Percentiles rank a stretch among this genome's conserved stretches.
These are phyloP conservation scores for Carposina sasakii DNA, from an alignment of 1,140 invertebrate species.

Conservation along the genomic window DNA sequence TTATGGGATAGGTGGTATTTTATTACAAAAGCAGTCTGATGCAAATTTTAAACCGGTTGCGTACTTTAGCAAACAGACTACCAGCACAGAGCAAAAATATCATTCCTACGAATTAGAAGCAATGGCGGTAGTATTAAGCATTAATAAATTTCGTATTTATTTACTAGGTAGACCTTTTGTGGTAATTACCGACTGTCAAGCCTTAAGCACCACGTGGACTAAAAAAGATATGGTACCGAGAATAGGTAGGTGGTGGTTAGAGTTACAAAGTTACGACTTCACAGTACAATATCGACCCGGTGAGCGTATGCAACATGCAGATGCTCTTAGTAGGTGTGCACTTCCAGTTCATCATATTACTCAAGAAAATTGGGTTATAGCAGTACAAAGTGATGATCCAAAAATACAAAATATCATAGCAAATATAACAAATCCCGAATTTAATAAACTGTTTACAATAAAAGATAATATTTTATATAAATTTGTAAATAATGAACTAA, in stretches of 20 bases:
- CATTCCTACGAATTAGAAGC: not conserved
- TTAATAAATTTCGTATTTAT: not conserved
- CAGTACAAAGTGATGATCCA: not conserved
- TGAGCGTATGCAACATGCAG: not conserved
- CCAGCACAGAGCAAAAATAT: not conserved
- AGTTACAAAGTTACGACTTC: not conserved
- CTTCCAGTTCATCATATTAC: not conserved
- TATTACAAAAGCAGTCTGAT: not conserved
- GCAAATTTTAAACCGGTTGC: not conserved
- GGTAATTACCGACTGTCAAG: not conserved
- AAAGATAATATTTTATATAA: conserved; percentile 3
- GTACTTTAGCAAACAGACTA: not conserved
- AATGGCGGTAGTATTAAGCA: not conserved
- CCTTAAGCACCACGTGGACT: not conserved
- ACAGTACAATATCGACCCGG: not conserved
- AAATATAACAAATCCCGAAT: not conserved
- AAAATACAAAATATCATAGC: not conserved
- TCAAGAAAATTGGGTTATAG: not conserved
- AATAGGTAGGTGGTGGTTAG: not conserved
- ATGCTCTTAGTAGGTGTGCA: not conserved
- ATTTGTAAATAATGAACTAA: not conserved
- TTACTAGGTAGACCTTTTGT: not conserved
- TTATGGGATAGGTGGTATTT: not conserved
- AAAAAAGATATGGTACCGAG: not conserved
- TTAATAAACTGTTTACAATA: not conserved